Evolutionary conservation across 2,113 vertebrate genomes (phyloP).

Genomic region (Galemys pyrenaicus): DNA sequence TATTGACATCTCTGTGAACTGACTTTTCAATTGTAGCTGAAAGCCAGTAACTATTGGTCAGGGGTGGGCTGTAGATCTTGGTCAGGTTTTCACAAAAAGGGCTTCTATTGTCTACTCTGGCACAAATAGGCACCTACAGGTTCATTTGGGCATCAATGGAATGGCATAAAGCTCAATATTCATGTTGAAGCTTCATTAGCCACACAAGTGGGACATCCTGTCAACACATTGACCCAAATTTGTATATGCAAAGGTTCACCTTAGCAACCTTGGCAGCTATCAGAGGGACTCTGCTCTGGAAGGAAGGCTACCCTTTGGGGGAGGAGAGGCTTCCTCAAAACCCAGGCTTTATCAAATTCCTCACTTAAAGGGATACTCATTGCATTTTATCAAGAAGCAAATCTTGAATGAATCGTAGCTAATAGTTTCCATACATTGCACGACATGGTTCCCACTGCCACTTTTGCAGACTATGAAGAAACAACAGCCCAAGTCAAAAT

Average conservation of each 20-base stretch:
- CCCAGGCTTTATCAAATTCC: neutral
- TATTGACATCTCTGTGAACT: neutral
- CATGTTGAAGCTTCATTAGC: constrained; percentile 41
- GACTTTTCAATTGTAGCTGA: neutral
- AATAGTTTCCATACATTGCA: neutral
- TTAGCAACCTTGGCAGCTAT: neutral
- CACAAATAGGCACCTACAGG: constrained; percentile 34
- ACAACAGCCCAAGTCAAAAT: neutral
- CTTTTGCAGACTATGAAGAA: neutral
- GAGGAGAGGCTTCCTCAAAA: neutral
- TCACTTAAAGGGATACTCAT: neutral
- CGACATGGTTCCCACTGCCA: neutral
- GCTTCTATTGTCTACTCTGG: constrained; percentile 18
- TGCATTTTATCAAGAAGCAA: constrained; percentile 12
- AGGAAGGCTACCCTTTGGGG: neutral
- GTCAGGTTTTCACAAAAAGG: neutral
- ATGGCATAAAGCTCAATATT: constrained; percentile 27
- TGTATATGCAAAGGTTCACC: constrained; percentile 59
- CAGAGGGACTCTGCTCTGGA: neutral
- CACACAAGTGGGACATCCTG: constrained; percentile 58
- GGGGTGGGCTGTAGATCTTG: neutral
- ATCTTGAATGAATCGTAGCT: neutral
- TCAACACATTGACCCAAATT: constrained; percentile 56
- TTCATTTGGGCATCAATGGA: constrained; percentile 58
- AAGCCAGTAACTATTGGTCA: neutral